These are phyloP conservation scores for Chrysopilus asiliformis DNA, from an alignment of 2,888 invertebrate genomes.

Conservation along the genomic window DNA sequence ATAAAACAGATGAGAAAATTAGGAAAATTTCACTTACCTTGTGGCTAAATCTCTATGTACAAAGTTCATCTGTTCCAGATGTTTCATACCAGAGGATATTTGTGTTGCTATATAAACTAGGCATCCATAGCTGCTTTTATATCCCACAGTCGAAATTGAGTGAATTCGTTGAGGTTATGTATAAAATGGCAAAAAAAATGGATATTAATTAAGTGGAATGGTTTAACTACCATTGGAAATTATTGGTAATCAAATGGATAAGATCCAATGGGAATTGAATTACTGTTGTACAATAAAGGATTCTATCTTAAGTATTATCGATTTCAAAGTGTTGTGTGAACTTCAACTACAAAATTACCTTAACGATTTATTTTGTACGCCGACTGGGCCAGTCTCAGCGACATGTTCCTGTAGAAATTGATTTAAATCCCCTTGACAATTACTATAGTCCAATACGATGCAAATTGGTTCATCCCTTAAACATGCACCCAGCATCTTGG, in stretches of 20 bases:
- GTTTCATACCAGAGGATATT: slow-evolving; percentile 83
- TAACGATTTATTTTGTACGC: slow-evolving; percentile 50
- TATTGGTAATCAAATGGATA: too few species aligned
- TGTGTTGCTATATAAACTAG: slow-evolving; percentile 77
- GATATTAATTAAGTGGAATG: too few species aligned
- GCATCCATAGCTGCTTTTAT: slow-evolving; percentile 54
- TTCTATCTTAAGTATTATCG: too few species aligned
- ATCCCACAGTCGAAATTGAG: not conserved
- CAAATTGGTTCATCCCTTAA: slow-evolving; percentile 58
- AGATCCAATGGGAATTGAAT: too few species aligned
- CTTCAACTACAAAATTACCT: slow-evolving; percentile 53
- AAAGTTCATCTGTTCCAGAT: slow-evolving; percentile 71
- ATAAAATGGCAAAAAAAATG: too few species aligned
- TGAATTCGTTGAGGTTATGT: too few species aligned
- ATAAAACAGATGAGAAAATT: not conserved
- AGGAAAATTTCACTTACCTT: slow-evolving; percentile 42
- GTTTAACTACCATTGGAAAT: too few species aligned
- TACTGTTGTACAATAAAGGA: too few species aligned
- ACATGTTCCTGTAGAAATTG: slow-evolving; percentile 70
- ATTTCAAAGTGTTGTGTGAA: not conserved
- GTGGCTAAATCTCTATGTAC: slow-evolving; percentile 78
- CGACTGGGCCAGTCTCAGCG: slow-evolving; percentile 54
- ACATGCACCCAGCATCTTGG: slow-evolving; percentile 58
- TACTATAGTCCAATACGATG: slow-evolving; percentile 55
- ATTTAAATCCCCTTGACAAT: slow-evolving; percentile 64